Percentiles rank a stretch among this genome's conserved stretches.
Evolutionary conservation across 2,113 vertebrate genomes (phyloP).

Genomic region (Stigmatopora nigra): DNA sequence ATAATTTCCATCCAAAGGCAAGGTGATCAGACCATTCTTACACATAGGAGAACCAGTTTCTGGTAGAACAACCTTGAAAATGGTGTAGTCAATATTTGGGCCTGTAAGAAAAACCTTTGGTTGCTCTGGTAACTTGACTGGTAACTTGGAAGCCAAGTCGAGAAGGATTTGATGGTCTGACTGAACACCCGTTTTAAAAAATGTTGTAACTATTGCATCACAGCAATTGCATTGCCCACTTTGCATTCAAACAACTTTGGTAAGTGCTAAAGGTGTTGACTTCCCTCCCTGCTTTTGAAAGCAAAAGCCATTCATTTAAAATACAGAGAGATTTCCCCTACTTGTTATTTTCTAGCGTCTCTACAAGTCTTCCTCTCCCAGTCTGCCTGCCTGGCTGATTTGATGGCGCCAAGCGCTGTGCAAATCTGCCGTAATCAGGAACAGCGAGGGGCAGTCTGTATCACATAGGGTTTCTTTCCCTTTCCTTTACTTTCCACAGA

Average conservation of each 20-base stretch:
- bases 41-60: no score
- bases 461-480: slow-evolving; percentile 74
- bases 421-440: slow-evolving; percentile 70
- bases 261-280: slow-evolving; percentile 33
- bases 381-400: slow-evolving; percentile 63
- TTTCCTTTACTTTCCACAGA: slow-evolving; percentile 77
- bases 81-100: no score
- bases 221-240: slow-evolving; percentile 36
- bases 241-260: slow-evolving; percentile 37
- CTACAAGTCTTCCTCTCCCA: slow-evolving; percentile 61
- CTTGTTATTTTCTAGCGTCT: slow-evolving; percentile 64
- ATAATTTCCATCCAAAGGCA: no score
- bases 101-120: no score
- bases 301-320: slow-evolving; percentile 67
- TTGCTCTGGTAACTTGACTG: no score
- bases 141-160: no score
- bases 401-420: slow-evolving; percentile 70
- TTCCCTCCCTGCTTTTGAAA: slow-evolving; percentile 55
- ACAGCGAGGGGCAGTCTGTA: slow-evolving; percentile 68
- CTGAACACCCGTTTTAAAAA: not conserved
- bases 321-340: slow-evolving; percentile 51
- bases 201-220: slow-evolving; percentile 10
- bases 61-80: no score
- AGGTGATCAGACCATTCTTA: no score
- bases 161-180: no score